phyloP scores from a whole-genome alignment of 2,888 invertebrate species.

The Schizaphis graminum region DNA sequence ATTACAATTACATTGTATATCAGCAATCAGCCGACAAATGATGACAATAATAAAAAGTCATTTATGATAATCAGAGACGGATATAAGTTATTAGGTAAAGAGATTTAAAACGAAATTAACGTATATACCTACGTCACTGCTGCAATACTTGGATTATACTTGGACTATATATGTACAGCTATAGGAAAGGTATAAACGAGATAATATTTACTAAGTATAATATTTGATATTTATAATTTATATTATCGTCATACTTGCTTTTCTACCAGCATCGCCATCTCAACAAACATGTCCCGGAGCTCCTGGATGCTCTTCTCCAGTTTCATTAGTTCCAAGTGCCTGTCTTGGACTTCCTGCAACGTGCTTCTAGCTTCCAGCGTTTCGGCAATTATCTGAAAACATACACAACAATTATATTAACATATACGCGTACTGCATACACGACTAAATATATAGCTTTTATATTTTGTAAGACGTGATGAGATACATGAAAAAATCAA shows the following conservation, averaged over 20 bases:
- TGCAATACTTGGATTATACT: not conserved
- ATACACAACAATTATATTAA: not conserved
- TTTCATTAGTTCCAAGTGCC: conserved; percentile 86
- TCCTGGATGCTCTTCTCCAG: conserved; percentile 85
- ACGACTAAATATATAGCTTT: not conserved
- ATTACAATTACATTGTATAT: not conserved
- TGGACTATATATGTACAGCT: not conserved
- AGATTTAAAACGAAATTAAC: not conserved
- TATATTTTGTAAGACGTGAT: not conserved
- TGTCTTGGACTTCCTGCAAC: conserved; percentile 84
- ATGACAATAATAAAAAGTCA: not conserved
- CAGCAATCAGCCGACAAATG: not conserved
- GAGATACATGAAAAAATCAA: not conserved
- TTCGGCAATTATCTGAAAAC: conserved; percentile 81
- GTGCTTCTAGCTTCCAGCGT: conserved; percentile 81
- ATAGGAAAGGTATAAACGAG: not conserved
- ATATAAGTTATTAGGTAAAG: not conserved
- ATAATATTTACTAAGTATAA: not conserved
- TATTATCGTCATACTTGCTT: conserved; percentile 74
- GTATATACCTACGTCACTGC: not conserved
- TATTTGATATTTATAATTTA: not conserved
- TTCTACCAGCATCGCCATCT: conserved; percentile 86
- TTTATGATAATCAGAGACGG: not conserved
- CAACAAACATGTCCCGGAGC: conserved; percentile 85
- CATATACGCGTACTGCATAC: not conserved